Evolutionary conservation across 2,113 vertebrate species (phyloP).

Genomic region (Terrapene triunguis): DNA sequence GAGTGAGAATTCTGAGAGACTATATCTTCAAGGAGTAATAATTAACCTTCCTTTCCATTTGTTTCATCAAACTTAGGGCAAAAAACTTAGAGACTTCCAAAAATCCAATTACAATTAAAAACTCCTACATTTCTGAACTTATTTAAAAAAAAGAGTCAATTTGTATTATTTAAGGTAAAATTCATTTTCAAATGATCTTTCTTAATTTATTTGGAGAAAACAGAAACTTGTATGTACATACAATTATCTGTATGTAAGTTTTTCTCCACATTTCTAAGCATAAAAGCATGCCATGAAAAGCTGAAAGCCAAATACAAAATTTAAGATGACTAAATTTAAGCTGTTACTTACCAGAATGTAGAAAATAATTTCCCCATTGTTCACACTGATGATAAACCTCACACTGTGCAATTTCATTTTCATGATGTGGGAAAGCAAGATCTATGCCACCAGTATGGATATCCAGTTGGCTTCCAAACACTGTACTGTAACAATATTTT

Average conservation of each 20-base stretch:
- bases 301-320: neutral
- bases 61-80: neutral
- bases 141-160: neutral
- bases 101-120: neutral
- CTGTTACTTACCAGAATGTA: constrained; percentile 90
- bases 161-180: neutral
- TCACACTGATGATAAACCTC: constrained; percentile 91
- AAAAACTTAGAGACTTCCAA: neutral
- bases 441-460: constrained; percentile 95
- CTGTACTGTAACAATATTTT: constrained; percentile 80
- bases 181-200: neutral
- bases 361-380: constrained; percentile 97
- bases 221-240: neutral
- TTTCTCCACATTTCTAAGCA: neutral
- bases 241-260: neutral
- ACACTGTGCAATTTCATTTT: constrained; percentile 96
- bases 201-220: neutral
- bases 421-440: constrained; percentile 96
- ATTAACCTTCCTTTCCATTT: neutral
- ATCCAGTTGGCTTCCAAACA: constrained; percentile 94
- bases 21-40: neutral
- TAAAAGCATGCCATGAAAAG: neutral
- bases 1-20: neutral
- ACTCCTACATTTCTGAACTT: neutral
- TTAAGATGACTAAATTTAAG: neutral